Percentiles rank a stretch among this genome's conserved stretches.
Evolutionary conservation across 2,113 vertebrate species (phyloP).

Genomic region (Baryphthengus martii): DNA sequence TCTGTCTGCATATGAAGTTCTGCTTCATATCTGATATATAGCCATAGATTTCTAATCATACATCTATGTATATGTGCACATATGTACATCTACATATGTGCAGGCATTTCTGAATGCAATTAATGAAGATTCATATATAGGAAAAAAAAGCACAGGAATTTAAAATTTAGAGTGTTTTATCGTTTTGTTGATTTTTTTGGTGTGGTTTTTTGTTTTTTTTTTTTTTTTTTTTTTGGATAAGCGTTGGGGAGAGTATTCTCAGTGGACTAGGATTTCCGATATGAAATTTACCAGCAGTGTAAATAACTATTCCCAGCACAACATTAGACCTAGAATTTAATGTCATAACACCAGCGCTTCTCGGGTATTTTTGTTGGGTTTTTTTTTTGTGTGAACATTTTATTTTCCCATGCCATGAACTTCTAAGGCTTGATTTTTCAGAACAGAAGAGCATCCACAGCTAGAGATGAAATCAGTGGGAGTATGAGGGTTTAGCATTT

Average conservation of each 20-base stretch:
- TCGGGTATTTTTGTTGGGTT: conserved; percentile 7
- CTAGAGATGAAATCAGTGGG: neutral
- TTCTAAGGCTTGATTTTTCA: conserved; percentile 42
- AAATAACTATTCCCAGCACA: conserved; percentile 83
- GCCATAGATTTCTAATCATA: neutral
- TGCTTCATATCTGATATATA: neutral
- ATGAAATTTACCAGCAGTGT: conserved; percentile 80
- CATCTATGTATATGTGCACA: too few species aligned
- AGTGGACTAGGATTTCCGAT: conserved; percentile 72
- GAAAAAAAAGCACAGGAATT: conserved; percentile 31
- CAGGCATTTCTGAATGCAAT: neutral
- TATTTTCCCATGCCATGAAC: conserved; percentile 61
- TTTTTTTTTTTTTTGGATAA: neutral
- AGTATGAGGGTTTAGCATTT: neutral
- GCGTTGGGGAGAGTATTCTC: conserved; percentile 65
- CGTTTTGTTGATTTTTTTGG: too few species aligned
- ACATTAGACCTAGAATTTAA: conserved; percentile 78
- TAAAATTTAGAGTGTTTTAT: conserved; percentile 56
- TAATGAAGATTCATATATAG: conserved; percentile 1
- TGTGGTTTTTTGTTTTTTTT: neutral
- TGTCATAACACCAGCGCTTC: conserved; percentile 72
- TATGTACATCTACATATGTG: neutral
- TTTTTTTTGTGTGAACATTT: conserved; percentile 39
- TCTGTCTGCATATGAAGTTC: neutral
- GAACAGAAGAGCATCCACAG: neutral